phyloP scores from a whole-genome alignment of 2,888 invertebrate genomes.

The Lathronympha strigana region DNA sequence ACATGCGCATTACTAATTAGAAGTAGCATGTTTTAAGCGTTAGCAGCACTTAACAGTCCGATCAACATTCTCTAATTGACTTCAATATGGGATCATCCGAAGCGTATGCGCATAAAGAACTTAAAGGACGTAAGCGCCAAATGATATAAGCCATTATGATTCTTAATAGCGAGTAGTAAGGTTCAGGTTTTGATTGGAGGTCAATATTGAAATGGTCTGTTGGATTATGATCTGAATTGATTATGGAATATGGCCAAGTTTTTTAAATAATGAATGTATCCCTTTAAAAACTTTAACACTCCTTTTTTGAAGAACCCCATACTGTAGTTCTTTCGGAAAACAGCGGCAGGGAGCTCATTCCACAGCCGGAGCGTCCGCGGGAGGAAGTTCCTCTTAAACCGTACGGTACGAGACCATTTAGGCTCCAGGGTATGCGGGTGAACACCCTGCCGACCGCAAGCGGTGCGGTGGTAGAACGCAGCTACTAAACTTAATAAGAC shows the following conservation, averaged over 20 bases:
- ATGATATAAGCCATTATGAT: not conserved
- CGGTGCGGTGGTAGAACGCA: too few relatives aligned
- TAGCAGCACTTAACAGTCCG: constrained; percentile 27
- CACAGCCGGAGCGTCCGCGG: too few relatives aligned
- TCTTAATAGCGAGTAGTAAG: not conserved
- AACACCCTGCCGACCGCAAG: too few relatives aligned
- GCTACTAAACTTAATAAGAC: too few relatives aligned
- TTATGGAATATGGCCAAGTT: constrained; percentile 26
- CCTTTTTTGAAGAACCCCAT: too few relatives aligned
- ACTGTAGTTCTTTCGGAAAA: too few relatives aligned
- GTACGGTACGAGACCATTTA: too few relatives aligned
- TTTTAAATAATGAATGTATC: not conserved
- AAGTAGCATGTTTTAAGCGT: constrained; percentile 34
- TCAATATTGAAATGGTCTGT: constrained; percentile 16
- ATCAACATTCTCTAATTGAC: constrained; percentile 41
- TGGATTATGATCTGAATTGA: constrained; percentile 9
- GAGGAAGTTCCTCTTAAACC: too few relatives aligned
- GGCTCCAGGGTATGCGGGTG: too few relatives aligned
- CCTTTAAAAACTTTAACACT: too few relatives aligned
- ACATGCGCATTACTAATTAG: constrained; percentile 16
- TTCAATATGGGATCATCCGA: constrained; percentile 42
- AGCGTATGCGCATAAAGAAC: constrained; percentile 9
- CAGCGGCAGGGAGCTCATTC: too few relatives aligned
- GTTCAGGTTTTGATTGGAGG: not conserved
- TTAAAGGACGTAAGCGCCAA: constrained; percentile 1